Evolutionary conservation across 2,113 vertebrate genomes (phyloP), one percentile per base, ranked within the genome.

Genomic region (Notothenia rossii): DNA sequence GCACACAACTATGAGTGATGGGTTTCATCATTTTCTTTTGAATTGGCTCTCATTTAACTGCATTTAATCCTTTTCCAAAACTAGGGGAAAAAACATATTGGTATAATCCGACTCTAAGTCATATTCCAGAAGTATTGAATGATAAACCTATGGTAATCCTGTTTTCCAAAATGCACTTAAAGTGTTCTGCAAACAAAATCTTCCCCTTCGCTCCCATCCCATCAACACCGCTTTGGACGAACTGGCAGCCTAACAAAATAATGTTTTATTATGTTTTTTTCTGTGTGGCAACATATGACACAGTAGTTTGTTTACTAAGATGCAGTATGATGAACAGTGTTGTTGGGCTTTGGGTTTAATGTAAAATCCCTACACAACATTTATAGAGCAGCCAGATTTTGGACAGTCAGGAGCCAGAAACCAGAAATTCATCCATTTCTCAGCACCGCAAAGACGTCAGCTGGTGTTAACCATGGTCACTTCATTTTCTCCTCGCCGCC

Each of bases 91-190:
- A 58, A 48, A 51, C 14, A 60, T 36, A 7, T 46, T 20, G 71
- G 3, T 2, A 40, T 72, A 62, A 62, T 81, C n/a, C 12, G 45
- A 59, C 60, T 15, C 7, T 59, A 67, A 64, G 48, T 79, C 48
- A 55, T 75, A 54, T 72, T 72, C 17, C 22, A 61, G 33, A 63
- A 58, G 81, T 77, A 73, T 55, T 63, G 48, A 82, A 83, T 67
- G 81, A 88, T 62, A 73, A 79, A 81, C 46, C 7, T 76, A 56
- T 72, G 75, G 13, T 78, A 63, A 83, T 72, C 62, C 45, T 55
- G 55, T 18, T 69, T 77, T 81, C 61, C 66, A 54, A 65, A 83
- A 76, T 72, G 62, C 25, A 73, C 71, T 84, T 75, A 18, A 43
- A 82, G 25, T 22, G 36, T 20, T 72, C 17, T 66, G 18, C 63